These are phyloP conservation scores for Grapholita molesta DNA, from an alignment of 1,140 invertebrate genomes.

Conservation along the genomic window DNA sequence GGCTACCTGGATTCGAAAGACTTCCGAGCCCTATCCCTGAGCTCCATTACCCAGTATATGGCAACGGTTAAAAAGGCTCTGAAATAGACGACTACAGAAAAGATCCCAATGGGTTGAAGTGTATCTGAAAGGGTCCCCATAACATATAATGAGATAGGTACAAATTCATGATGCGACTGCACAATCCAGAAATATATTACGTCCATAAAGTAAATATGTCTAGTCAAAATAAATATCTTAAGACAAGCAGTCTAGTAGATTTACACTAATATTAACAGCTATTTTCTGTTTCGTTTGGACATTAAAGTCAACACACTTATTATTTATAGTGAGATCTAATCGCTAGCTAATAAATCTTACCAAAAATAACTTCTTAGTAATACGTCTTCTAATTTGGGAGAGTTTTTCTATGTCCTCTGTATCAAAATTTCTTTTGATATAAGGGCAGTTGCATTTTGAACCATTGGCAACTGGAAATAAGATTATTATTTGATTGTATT, in stretches of 20 bases:
- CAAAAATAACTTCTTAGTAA: background rate
- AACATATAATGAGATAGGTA: no score
- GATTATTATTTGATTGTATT: background rate
- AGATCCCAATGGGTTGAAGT: no score
- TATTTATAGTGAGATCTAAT: conserved; percentile 15
- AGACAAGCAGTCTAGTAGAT: background rate
- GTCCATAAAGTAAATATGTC: conserved; percentile 2
- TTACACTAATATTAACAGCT: conserved; percentile 6
- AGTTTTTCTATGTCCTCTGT: background rate
- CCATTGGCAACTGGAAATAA: background rate
- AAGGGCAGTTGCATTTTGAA: background rate
- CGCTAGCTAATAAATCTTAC: background rate
- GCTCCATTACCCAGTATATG: no score
- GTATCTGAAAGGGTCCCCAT: no score
- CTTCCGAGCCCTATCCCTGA: no score
- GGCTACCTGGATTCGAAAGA: no score
- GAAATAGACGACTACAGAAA: no score
- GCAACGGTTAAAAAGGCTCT: no score
- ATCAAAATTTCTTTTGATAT: background rate
- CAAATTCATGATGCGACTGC: background rate
- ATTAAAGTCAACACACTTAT: conserved; percentile 11
- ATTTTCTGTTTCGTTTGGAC: conserved; percentile 1
- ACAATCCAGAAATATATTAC: background rate
- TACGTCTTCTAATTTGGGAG: conserved; percentile 4
- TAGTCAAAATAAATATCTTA: background rate